Base-by-base conservation (phyloP, 2,113 vertebrate species). In the Pangasianodon gigas region DNA sequence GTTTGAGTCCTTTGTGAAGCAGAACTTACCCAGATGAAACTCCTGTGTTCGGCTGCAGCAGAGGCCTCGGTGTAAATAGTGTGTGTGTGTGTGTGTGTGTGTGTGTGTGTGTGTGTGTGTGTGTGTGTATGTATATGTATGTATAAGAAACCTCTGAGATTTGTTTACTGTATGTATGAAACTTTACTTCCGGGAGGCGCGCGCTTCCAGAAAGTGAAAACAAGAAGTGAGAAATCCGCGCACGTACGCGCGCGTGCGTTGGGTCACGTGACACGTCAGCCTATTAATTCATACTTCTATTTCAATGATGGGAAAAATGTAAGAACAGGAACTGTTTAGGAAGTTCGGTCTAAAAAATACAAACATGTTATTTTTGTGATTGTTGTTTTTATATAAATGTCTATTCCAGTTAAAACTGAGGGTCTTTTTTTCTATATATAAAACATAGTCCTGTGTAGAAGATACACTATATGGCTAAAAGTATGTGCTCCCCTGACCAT, bases 261-360 rank as follows among this genome's bases (percentile, higher is more conserved):
- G 52, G 37, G 32, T 89, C 80, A 89, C 67, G 88, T 89, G 48
- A 60, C 77, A 88, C 87, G 8, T 0, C 10, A 51, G 58, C n/a
- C 52, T 24, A 21, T 58, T 54, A 52, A 80, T 29, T 16, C 1
- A n/a, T 0, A 9, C 0, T 14, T 32, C 1, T 44, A 24, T 3
- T 75, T 75, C 19, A 74, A 5, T 41, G 71, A 8, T 8, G n/a
- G 26, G 81, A 26, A 9, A 11, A 11, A 19, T 2, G 7, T 67
- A 9, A 16, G 58, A 1, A 26, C 5, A 58, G 0, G 11, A 18
- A 24, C 29, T 65, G 24, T 65, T 29, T 26, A 65, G 60, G 24
- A 65, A 7, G 7, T 65, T 29, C 21, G 21, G 58, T 60, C 58
- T 7, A 62, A 62, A 62, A 52, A 52, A 26, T 60, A 60, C 58